phyloP scores from a whole-genome alignment of 2,797 vertebrate genomes.

The Enteromius mattozi region DNA sequence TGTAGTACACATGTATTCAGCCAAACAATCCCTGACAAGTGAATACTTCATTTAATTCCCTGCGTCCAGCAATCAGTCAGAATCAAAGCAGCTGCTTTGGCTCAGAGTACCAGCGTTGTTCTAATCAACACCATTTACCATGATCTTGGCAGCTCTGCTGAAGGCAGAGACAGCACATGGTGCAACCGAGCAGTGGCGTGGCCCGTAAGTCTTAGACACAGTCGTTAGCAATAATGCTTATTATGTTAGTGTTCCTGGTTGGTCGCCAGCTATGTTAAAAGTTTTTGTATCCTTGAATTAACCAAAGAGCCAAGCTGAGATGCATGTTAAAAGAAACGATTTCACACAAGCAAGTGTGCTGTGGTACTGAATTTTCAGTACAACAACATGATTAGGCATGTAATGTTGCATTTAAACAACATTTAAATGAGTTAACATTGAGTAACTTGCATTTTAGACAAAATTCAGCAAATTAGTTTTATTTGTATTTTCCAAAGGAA shows the following conservation, averaged over 20 bases:
- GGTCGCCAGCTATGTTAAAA: slow-evolving; percentile 66
- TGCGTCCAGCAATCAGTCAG: slow-evolving; percentile 79
- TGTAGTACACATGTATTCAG: slow-evolving; percentile 70
- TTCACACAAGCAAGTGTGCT: slow-evolving; percentile 11
- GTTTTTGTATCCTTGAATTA: slow-evolving; percentile 62
- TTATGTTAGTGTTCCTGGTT: slow-evolving; percentile 71
- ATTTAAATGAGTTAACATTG: background rate
- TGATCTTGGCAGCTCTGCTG: slow-evolving; percentile 59
- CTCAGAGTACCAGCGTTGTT: slow-evolving; percentile 75
- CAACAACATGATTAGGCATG: background rate
- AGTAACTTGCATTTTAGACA: background rate
- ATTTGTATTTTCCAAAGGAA: background rate
- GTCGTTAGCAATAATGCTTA: slow-evolving; percentile 79
- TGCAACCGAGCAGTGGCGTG: slow-evolving; percentile 26
- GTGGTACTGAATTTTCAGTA: background rate
- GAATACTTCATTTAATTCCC: slow-evolving; percentile 75
- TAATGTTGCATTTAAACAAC: background rate
- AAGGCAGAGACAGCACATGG: slow-evolving; percentile 35
- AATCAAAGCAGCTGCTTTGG: slow-evolving; percentile 82
- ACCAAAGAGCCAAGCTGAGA: slow-evolving; percentile 44
- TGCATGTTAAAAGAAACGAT: slow-evolving; percentile 50
- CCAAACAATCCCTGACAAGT: slow-evolving; percentile 80
- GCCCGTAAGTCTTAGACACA: slow-evolving; percentile 64
- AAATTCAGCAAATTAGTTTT: background rate
- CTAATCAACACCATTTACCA: slow-evolving; percentile 81